Base-by-base conservation (phyloP, 2,888 invertebrate species). In the Aleiodes alternator region DNA sequence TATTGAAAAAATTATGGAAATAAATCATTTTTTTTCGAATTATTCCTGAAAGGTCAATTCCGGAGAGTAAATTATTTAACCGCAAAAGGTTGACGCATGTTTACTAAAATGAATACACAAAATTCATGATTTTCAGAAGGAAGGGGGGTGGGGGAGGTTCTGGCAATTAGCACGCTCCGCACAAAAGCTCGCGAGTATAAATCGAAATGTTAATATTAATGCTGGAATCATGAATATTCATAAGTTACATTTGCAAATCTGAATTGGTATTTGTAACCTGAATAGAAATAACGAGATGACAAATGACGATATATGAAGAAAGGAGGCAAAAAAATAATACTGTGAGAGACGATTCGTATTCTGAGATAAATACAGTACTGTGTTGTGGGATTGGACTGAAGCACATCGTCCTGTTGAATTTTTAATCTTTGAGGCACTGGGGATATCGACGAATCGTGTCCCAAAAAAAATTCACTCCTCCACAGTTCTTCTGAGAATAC, bases 161-260 rank as follows among this genome's bases (percentile, higher is more conserved):
- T n/a, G n/a, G 43, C 43, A 43, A 43, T 64, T 64, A 64, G 23
- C 48, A 48, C 23, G 2, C 64, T 38, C 12, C 64, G 48, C 64
- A 43, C 14, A 16, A 48, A 64, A 64, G 48, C 64, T 64, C 64
- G 48, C 16, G 7, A 16, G 16, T 43, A 61, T 61, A 48, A 64
- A 64, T 64, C 64, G 64, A 64, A 48, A 64, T 64, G 64, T 48
- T 64, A 64, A 64, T 64, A 64, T 64, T 43, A 64, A 64, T 64
- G 64, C 48, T 43, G 16, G 8, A 9, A 14, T 14, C 16, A 64
- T 64, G 64, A 64, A 64, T 64, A 64, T 64, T 64, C 48, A 64
- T 64, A 64, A 56, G 64, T 48, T 48, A 16, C 16, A 48, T 43
- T 16, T 43, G 14, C 16, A 43, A 43, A 9, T 16, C 23, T 12